Percentiles rank a stretch among this genome's conserved stretches.
Conservation (phyloP, 37 sponge, comb jelly and placozoan species). For the Amphimedon queenslandica region DNA sequence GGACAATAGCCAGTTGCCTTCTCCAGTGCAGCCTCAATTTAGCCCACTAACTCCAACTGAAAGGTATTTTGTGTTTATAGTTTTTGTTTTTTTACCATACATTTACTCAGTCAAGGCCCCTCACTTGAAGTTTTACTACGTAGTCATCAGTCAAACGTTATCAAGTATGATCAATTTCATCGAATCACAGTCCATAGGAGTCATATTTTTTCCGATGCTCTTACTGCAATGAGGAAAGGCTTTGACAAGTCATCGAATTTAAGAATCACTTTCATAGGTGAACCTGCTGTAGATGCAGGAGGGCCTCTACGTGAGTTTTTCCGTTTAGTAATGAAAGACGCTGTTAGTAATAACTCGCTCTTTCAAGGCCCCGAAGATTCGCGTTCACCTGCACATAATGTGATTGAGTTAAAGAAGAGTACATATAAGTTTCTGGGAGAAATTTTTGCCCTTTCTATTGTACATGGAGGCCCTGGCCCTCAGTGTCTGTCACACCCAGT, state of each 20-base stretch:
- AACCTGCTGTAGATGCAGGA: conserved; percentile 22
- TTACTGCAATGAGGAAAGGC: neutral
- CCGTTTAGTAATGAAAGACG: neutral
- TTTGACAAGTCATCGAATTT: neutral
- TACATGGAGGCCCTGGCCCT: conserved; percentile 35
- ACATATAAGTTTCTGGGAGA: conserved; percentile 12
- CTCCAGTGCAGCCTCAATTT: no score
- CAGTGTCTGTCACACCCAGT: conserved; percentile 17
- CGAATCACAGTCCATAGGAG: neutral
- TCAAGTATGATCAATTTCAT: no score
- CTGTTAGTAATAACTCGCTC: neutral
- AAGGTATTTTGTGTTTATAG: neutral
- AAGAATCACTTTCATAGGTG: conserved; percentile 11
- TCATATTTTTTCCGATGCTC: conserved; percentile 2
- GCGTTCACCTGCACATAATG: neutral
- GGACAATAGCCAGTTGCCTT: no score
- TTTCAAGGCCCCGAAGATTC: conserved; percentile 1
- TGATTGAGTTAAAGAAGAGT: neutral
- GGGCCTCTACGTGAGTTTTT: conserved; percentile 22
- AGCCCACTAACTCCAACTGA: neutral
- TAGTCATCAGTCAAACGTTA: no score
- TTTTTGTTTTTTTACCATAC: no score
- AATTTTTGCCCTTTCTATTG: conserved; percentile 13
- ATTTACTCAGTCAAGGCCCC: neutral
- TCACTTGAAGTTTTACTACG: neutral